A percentile compares a stretch with the other conserved stretches of the same genome.
Evolutionary conservation across 37 sponge, comb jelly and placozoan genomes (phyloP).

Genomic region (Dysidea cf. avara): DNA sequence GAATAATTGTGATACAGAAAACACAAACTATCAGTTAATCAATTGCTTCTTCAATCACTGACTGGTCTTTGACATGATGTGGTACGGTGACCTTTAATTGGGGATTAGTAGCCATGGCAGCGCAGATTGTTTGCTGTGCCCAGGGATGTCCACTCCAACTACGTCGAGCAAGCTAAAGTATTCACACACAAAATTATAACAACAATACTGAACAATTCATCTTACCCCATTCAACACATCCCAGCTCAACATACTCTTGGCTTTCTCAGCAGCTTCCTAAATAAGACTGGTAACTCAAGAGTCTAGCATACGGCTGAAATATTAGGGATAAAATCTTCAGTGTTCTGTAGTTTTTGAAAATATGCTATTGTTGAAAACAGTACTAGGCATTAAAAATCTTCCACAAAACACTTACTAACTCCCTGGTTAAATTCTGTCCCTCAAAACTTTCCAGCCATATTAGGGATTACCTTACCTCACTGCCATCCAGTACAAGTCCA

Average conservation of each 20-base stretch:
- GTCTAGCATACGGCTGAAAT: too few species aligned
- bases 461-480: slow-evolving; percentile 48
- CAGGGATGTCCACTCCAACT: slow-evolving; percentile 92
- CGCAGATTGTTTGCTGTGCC: slow-evolving; percentile 66
- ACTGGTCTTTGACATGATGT: slow-evolving; percentile 52
- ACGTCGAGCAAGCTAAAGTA: slow-evolving; percentile 67
- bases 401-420: too few species aligned
- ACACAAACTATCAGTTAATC: too few species aligned
- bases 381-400: too few species aligned
- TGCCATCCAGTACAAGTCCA: slow-evolving; percentile 95
- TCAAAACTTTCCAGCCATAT: too few species aligned
- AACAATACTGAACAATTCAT: background rate
- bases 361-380: too few species aligned
- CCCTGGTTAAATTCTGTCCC: too few species aligned
- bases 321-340: too few species aligned
- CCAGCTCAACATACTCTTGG: slow-evolving; percentile 86
- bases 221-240: slow-evolving; percentile 95
- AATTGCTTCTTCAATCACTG: slow-evolving; percentile 44
- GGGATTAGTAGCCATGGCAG: slow-evolving; percentile 62
- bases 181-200: slow-evolving; percentile 7
- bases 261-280: slow-evolving; percentile 83
- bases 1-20: too few species aligned
- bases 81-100: slow-evolving; percentile 65
- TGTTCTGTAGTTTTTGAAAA: too few species aligned
- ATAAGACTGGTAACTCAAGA: background rate